Base-by-base conservation (phyloP, 2,113 vertebrate genomes). In the Hypanus sabinus region DNA sequence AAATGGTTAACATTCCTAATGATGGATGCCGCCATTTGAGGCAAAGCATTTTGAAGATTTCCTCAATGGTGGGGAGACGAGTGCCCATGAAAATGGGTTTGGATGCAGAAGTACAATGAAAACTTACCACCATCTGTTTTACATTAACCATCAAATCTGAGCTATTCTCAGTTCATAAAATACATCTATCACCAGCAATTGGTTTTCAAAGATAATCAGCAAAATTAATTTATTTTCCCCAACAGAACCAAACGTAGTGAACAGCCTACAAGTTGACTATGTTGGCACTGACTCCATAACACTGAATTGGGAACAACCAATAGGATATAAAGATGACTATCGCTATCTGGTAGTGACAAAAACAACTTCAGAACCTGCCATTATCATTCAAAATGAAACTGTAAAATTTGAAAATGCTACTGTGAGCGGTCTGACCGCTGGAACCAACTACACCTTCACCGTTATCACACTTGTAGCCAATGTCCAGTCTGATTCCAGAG, bases 251-350 rank as follows among this genome's bases (percentile, higher is more conserved):
- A 93, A 55, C 20, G 0, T 11, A 93, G 90, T 93, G 36, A 46
- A 46, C 33, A 1, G 90, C 27, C 46, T 38, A 36, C 73, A 10
- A 36, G 5, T 24, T 71, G 33, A 16, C 22, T 68, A 12, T 24
- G n/a, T 20, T 11, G 38, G n/a, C 90, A 94, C 94, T 76, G 90
- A 83, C 0, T 60, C 0, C 8, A 85, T 97, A 70, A 94, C 0
- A 0, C 94, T 98, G 91, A 94, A 0, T 0, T 98, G 97, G 98
- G 0, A 0, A 0, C 1, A 9, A 6, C 95, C 95, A 62, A 30
- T 11, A 0, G 90, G 95, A 1, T 93, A 76, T 93, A 95, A 95
- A 94, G 0, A 0, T 2, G 94, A 16, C 2, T 97, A 95, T 46
- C 36, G 18, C 18, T 97, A 95, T 3, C 0, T 16, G 46, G 38